Evolutionary conservation across 2,113 vertebrate species (phyloP), one percentile per base, ranked within the genome.

Genomic region (Neogobius melanostomus): DNA sequence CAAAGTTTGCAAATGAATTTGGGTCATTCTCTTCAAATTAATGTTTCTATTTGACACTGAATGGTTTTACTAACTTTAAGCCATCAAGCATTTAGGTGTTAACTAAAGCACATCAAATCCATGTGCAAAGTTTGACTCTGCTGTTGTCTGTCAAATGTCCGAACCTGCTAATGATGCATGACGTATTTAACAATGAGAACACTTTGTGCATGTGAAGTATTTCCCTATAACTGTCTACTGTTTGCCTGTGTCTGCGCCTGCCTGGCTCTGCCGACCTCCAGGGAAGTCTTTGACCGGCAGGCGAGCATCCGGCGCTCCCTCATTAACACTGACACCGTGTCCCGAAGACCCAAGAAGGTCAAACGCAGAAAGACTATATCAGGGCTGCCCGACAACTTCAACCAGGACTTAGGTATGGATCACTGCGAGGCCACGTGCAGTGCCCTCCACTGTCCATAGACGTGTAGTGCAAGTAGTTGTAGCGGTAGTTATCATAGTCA

Each of bases 331-430:
- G 97, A 99, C 92, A 97, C 95, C 90, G 93, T 98, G 92, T 94
- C 96, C 95, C 97, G 95, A 91, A 95, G 97, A 88, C 94, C 96
- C 94, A 98, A 97, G 95, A 98, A 98, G 95, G 95, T 98, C 95
- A 99, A 95, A 95, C 96, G 98, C 94, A 96, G 98, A 99, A 98
- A 98, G 96, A 99, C 98, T 93, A 99, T 99, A 93, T 95, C 98
- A 95, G 98, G 98, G 92, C 89, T 98, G 89, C 97, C 97, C 92
- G 96, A 99, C 95, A 95, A 91, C 96, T 86, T 98, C 93, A 94
- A 96, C 91, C 94, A 92, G 94, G 96, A 99, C 93, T 94, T 98
- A 98, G 98, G 98, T 99, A 99, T 94, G 96, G 94, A 94, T 94
- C 84, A 88, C 93, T 92, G 93, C 89, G 93, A 92, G 93, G 74